Evolutionary conservation across 1,140 invertebrate genomes (phyloP).

Genomic region (Callitettix versicolor): DNA sequence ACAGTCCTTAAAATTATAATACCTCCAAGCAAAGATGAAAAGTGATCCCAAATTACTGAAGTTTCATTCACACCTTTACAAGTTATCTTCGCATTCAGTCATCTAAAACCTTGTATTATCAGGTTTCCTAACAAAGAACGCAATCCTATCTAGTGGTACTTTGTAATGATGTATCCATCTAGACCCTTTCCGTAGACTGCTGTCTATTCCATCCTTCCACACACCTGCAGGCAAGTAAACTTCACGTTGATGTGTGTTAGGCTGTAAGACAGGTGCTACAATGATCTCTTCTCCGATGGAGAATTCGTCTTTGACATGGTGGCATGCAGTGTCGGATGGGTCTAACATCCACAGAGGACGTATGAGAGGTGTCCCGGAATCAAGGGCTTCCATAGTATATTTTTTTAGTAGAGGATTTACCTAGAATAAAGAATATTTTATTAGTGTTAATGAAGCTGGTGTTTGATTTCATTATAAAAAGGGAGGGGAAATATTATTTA

Average conservation of each 20-base stretch:
- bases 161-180: slow-evolving; percentile 81
- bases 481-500: too few relatives aligned
- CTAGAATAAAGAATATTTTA: slow-evolving; percentile 31
- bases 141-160: slow-evolving; percentile 65
- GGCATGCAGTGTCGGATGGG: slow-evolving; percentile 65
- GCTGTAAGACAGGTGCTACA: slow-evolving; percentile 76
- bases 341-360: slow-evolving; percentile 87
- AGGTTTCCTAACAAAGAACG: slow-evolving; percentile 76
- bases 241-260: slow-evolving; percentile 46
- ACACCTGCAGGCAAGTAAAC: slow-evolving; percentile 80
- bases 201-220: slow-evolving; percentile 83
- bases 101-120: slow-evolving; percentile 69
- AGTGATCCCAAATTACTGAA: too few relatives aligned
- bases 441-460: too few relatives aligned
- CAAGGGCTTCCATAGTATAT: slow-evolving; percentile 60
- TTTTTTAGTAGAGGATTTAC: slow-evolving; percentile 63
- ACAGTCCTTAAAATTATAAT: too few relatives aligned
- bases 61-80: too few relatives aligned
- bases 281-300: slow-evolving; percentile 82
- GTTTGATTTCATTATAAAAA: too few relatives aligned
- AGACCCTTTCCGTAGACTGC: slow-evolving; percentile 70
- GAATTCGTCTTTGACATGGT: slow-evolving; percentile 77
- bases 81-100: slow-evolving; percentile 11
- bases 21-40: too few relatives aligned
- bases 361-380: slow-evolving; percentile 72